phyloP scores from a whole-genome alignment of 1,140 invertebrate genomes.

The Drosophila navojoa region DNA sequence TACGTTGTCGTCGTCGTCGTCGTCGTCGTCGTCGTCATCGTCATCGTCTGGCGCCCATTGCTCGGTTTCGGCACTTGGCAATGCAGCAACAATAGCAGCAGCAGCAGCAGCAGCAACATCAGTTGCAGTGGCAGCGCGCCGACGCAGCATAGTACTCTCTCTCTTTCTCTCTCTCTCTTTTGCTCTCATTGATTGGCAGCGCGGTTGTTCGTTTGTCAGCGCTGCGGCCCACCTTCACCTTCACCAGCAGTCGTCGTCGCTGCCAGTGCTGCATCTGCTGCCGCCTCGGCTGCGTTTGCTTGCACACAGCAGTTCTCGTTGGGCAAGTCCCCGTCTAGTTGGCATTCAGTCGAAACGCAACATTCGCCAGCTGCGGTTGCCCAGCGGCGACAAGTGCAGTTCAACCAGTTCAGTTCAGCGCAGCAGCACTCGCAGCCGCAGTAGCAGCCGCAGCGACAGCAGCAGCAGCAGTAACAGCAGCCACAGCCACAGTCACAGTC shows the following conservation, averaged over 20 bases:
- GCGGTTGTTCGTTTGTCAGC: slow-evolving; percentile 16
- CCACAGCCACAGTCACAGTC: slow-evolving; percentile 27
- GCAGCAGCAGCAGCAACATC: slow-evolving; percentile 28
- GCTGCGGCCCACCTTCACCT: slow-evolving; percentile 58
- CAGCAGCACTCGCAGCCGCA: background rate
- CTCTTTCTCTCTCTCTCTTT: slow-evolving; percentile 56
- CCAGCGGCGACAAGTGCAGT: slow-evolving; percentile 49
- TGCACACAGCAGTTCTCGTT: slow-evolving; percentile 81
- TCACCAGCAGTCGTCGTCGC: slow-evolving; percentile 36
- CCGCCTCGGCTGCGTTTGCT: slow-evolving; percentile 15
- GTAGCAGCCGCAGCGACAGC: background rate
- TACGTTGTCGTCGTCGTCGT: slow-evolving; percentile 42
- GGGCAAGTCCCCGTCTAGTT: slow-evolving; percentile 74
- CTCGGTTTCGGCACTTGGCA: slow-evolving; percentile 15
- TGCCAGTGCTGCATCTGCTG: background rate
- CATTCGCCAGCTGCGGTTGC: slow-evolving; percentile 76
- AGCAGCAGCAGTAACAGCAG: slow-evolving; percentile 26
- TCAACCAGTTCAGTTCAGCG: slow-evolving; percentile 33
- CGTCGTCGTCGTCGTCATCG: background rate
- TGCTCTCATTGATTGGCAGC: slow-evolving; percentile 52
- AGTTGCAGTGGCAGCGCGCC: slow-evolving; percentile 22
- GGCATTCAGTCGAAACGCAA: slow-evolving; percentile 79
- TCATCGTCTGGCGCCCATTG: slow-evolving; percentile 65
- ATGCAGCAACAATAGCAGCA: slow-evolving; percentile 25
- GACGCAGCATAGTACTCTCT: slow-evolving; percentile 35